These are phyloP conservation scores for Mantis religiosa DNA, from an alignment of 2,888 invertebrate genomes.

Conservation along the genomic window DNA sequence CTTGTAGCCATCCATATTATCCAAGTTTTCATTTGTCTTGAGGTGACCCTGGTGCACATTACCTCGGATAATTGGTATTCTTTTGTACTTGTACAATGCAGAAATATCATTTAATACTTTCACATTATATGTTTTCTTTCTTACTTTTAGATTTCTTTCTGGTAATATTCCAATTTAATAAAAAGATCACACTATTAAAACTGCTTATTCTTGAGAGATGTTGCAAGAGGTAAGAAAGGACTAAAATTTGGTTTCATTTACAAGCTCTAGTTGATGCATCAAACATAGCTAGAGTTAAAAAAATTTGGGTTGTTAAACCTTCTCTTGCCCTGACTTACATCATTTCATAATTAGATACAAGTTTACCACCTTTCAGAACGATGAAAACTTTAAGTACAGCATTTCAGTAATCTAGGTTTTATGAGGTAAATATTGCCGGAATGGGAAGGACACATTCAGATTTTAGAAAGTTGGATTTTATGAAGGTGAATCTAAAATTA, in stretches of 20 bases:
- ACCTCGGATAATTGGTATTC: no score
- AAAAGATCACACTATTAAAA: no score
- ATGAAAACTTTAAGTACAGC: no score
- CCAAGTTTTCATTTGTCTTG: no score
- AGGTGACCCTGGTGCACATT: no score
- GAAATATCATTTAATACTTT: no score
- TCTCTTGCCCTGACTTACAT: not conserved
- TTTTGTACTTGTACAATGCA: no score
- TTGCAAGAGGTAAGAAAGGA: not conserved
- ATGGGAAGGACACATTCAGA: not conserved
- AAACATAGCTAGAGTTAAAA: not conserved
- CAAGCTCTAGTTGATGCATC: not conserved
- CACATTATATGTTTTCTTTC: no score
- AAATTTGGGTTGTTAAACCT: not conserved
- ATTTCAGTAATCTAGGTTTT: not conserved
- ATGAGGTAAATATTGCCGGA: not conserved
- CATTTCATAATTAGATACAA: not conserved
- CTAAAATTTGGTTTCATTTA: not conserved
- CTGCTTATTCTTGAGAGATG: no score
- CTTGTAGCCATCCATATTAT: no score
- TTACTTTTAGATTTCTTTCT: no score
- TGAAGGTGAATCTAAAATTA: not conserved
- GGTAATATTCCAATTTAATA: no score
- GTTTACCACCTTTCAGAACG: not conserved
- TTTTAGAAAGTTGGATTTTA: not conserved